These are phyloP conservation scores for Leptinotarsa texana DNA, from an alignment of 1,140 invertebrate species.

Conservation along the genomic window DNA sequence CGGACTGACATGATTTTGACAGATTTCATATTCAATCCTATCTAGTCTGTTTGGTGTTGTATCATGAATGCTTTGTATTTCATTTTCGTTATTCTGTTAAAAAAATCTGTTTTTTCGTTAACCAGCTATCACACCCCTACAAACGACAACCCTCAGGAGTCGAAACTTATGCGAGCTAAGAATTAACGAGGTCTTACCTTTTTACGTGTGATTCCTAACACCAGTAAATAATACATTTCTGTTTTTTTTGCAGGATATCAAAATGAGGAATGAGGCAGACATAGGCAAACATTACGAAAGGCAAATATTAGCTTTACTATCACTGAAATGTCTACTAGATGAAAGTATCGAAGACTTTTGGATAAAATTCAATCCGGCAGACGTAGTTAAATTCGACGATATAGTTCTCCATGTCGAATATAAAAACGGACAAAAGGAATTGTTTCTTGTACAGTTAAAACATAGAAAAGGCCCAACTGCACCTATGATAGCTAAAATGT, in stretches of 20 bases:
- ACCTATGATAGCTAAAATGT: slow-evolving; percentile 12
- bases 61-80: too few species aligned
- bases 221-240: too few species aligned
- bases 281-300: slow-evolving; percentile 19
- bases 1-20: too few species aligned
- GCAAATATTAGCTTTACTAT: neutral
- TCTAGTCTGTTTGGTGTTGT: too few species aligned
- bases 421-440: neutral
- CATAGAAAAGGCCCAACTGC: neutral
- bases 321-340: slow-evolving; percentile 12
- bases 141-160: too few species aligned
- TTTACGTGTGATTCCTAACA: too few species aligned
- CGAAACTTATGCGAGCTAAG: too few species aligned
- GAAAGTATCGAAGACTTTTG: slow-evolving; percentile 13
- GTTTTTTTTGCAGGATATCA: neutral
- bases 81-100: too few species aligned
- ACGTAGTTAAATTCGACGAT: neutral
- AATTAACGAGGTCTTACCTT: too few species aligned
- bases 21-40: too few species aligned
- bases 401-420: neutral
- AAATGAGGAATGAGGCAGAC: neutral
- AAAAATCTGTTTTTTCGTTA: too few species aligned
- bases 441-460: slow-evolving; percentile 6
- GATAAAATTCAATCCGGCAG: neutral
- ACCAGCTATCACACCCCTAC: too few species aligned